phyloP scores from a whole-genome alignment of 30 jellyfish, hydroid and myxozoan species.

The Hydra vulgaris region DNA sequence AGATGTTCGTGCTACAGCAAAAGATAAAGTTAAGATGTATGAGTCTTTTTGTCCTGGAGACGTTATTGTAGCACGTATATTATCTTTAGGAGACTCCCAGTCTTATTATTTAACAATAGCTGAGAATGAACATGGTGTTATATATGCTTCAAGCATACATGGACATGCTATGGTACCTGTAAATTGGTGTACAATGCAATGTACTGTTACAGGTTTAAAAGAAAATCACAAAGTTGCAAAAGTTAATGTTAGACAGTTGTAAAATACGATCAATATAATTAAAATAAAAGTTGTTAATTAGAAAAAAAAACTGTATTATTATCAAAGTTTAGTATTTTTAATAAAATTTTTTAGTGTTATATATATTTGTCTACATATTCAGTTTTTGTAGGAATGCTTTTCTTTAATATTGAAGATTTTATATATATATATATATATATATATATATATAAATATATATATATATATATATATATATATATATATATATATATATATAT shows the following conservation, averaged over 20 bases:
- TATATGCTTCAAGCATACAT: constrained; percentile 77
- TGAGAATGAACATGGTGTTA: constrained; percentile 94
- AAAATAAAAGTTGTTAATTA: too few relatives aligned
- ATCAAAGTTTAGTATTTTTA: too few relatives aligned
- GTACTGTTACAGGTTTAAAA: constrained; percentile 52
- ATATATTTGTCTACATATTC: too few relatives aligned
- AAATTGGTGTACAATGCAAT: constrained; percentile 84
- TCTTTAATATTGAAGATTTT: too few relatives aligned
- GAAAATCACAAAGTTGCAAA: constrained; percentile 88
- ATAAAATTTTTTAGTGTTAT: too few relatives aligned
- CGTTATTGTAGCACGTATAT: constrained; percentile 58
- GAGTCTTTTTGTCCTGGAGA: constrained; percentile 93
- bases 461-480: too few relatives aligned
- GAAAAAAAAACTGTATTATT: too few relatives aligned
- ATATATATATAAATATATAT: too few relatives aligned
- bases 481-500: too few relatives aligned
- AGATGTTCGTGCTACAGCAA: constrained; percentile 88
- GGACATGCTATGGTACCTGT: constrained; percentile 76
- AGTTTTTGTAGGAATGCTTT: too few relatives aligned
- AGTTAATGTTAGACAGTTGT: constrained; percentile 35
- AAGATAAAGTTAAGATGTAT: constrained; percentile 76
- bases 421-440: too few relatives aligned
- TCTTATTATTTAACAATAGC: constrained; percentile 76
- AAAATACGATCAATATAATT: neutral
- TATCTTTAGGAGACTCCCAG: constrained; percentile 93